Evolutionary conservation across 2,113 vertebrate genomes (phyloP).

Genomic region (Ahaetulla prasina): DNA sequence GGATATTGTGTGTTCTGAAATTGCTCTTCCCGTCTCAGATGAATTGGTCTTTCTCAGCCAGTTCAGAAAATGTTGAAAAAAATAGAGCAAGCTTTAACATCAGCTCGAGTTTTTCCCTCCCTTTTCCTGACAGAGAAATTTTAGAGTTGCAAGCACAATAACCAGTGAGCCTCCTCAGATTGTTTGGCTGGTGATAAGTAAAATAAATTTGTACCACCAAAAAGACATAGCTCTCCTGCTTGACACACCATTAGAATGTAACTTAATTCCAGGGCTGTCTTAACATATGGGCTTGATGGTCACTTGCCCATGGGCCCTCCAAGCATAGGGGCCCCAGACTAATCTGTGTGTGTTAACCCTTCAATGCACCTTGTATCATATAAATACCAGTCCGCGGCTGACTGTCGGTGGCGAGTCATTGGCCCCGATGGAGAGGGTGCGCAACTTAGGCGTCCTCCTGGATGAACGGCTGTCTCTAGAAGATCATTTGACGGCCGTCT

Average conservation of each 20-base stretch:
- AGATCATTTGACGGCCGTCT: no score
- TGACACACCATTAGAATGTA: background rate
- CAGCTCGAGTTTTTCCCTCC: background rate
- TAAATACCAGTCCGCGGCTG: no score
- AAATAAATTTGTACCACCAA: background rate
- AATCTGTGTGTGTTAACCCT: no score
- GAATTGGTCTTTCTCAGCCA: background rate
- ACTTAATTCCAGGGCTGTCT: no score
- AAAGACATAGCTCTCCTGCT: background rate
- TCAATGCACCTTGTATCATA: no score
- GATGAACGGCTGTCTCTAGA: no score
- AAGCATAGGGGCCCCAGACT: no score
- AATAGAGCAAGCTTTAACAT: background rate
- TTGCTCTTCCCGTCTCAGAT: background rate
- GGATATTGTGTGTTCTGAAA: background rate
- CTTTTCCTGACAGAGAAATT: background rate
- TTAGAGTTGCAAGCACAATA: background rate
- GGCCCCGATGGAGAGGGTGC: no score
- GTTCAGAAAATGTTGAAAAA: background rate
- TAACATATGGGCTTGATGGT: no score
- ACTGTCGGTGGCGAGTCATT: no score
- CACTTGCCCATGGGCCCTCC: no score
- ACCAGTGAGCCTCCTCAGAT: background rate
- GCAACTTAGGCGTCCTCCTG: no score
- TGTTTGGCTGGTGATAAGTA: background rate